Conservation (phyloP, 2,113 vertebrate genomes). For the Recurvirostra avosetta region DNA sequence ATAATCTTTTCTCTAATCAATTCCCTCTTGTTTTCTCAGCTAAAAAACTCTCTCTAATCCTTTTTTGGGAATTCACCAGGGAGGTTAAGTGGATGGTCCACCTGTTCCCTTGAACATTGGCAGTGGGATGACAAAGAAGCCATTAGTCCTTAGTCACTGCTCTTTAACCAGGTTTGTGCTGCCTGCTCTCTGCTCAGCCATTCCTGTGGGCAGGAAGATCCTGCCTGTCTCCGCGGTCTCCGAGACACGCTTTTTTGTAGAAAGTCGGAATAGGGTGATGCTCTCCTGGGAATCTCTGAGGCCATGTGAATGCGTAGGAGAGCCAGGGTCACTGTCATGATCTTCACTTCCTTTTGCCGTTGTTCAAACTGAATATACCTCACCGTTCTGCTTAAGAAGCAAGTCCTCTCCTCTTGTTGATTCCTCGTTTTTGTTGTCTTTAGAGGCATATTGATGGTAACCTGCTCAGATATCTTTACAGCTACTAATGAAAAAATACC, state of each 20-base stretch:
- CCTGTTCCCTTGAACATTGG: background rate
- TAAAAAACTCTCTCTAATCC: background rate
- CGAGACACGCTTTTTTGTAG: background rate
- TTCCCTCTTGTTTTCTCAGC: background rate
- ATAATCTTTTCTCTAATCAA: background rate
- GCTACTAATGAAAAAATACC: conserved; percentile 42
- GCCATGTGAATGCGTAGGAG: background rate
- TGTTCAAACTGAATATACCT: background rate
- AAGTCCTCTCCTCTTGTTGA: background rate
- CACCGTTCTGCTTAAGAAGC: conserved; percentile 14
- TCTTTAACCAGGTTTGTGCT: background rate
- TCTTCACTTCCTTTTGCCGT: background rate
- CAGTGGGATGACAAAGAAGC: background rate
- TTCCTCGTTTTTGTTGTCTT: conserved; percentile 59
- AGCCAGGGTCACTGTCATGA: background rate
- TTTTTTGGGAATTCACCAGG: background rate
- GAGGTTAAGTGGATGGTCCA: background rate
- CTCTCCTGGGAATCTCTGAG: background rate
- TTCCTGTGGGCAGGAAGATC: background rate
- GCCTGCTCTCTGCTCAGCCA: background rate
- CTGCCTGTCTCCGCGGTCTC: background rate
- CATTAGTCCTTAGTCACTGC: background rate
- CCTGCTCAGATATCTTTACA: conserved; percentile 8
- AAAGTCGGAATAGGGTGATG: background rate
- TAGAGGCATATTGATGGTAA: conserved; percentile 61